Evolutionary conservation across 1,140 invertebrate genomes (phyloP).

Genomic region (Hyles euphorbiae): DNA sequence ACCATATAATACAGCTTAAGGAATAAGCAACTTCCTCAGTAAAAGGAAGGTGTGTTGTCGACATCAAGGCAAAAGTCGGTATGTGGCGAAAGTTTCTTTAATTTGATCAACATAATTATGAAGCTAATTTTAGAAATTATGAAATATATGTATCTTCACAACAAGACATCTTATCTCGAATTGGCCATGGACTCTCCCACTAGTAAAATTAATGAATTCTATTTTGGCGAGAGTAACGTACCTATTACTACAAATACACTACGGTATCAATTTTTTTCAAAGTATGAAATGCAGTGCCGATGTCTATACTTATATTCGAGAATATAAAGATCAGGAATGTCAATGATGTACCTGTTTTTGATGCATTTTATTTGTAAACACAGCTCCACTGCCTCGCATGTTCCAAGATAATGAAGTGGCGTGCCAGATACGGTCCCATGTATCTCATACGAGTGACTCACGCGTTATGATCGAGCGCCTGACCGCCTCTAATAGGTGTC

Average conservation of each 20-base stretch:
- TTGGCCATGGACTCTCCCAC: too few species aligned
- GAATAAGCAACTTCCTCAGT: too few species aligned
- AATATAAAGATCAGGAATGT: too few species aligned
- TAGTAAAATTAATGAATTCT: neutral
- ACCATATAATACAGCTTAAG: too few species aligned
- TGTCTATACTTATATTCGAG: too few species aligned
- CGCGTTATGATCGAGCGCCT: conserved; percentile 12
- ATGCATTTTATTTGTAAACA: neutral
- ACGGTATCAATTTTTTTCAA: too few species aligned
- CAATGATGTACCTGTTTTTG: neutral
- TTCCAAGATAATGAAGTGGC: conserved; percentile 26
- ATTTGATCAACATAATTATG: neutral
- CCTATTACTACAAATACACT: neutral
- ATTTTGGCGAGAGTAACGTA: neutral
- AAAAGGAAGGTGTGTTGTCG: too few species aligned
- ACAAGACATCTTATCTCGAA: too few species aligned
- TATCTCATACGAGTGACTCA: conserved; percentile 26
- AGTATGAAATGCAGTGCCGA: too few species aligned
- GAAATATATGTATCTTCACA: neutral
- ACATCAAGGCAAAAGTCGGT: too few species aligned
- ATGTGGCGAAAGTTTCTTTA: neutral
- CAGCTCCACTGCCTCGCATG: conserved; percentile 15
- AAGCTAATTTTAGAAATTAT: neutral
- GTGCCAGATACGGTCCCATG: conserved; percentile 24
- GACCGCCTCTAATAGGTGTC: conserved; percentile 1